Evolutionary conservation across 2,797 vertebrate species (phyloP), one percentile per base, ranked within the genome.

Genomic region (Pteronotus mesoamericanus): DNA sequence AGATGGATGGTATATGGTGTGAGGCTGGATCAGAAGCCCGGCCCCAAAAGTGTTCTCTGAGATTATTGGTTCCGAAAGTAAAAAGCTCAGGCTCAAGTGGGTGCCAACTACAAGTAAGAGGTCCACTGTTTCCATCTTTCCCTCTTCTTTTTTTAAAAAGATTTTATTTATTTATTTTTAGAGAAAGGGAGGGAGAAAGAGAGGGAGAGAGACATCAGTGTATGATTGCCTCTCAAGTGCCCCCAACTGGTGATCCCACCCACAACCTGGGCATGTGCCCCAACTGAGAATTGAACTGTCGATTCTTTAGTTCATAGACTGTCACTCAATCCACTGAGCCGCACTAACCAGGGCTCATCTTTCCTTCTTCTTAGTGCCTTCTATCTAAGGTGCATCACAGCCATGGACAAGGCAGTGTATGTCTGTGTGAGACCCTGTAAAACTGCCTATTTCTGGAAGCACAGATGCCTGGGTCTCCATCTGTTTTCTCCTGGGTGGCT

Each of bases 341-440:
- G 61, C 12, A 29, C 1, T 26, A 29, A 59, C 59, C 59, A 61
- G 26, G 26, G 5, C 59, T 32, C 14, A 77, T 21, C 44, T 87
- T 86, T 53, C 75, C 44, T 7, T 72, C 26, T 64, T 14, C 19
- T 48, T 66, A n/a, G 37, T 39, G n/a, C 32, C 37, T 53, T 68
- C 61, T 53, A 0, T 44, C 51, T 88, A 32, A 61, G 9, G 26
- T 34, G 15, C 46, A n/a, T 71, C 55, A 7, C 9, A 89, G n/a
- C 26, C 32, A 5, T 2, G 15, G 51, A n/a, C 16, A 51, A 21
- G 26, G 32, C 34, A 39, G 26, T 0, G 0, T 34, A 34, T 19
- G 18, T 48, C 75, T 82, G 29, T 37, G 61, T 34, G 61, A 71
- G 34, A 66, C 12, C 34, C 11, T n/a, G 51, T 59, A 71, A 53